A percentile compares a stretch with the other conserved stretches of the same genome.
Conservation (phyloP, 2,797 vertebrate species). For the Champsocephalus esox region DNA sequence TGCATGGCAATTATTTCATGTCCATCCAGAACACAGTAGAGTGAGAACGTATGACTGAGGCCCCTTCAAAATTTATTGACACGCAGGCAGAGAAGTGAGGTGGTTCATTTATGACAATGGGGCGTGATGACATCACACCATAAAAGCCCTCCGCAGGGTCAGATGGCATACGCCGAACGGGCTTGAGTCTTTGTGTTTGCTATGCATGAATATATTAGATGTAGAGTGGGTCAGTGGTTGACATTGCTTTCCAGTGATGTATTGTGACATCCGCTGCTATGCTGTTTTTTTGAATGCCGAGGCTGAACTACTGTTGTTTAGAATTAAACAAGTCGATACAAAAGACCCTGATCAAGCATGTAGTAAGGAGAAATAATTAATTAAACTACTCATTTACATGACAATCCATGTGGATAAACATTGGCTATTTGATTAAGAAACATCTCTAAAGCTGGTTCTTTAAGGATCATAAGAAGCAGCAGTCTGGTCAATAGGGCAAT, state of each 20-base stretch:
- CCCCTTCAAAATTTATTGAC: slow-evolving; percentile 86
- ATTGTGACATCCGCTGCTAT: slow-evolving; percentile 70
- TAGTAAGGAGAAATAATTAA: slow-evolving; percentile 12
- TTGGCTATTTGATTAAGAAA: background rate
- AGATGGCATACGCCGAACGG: slow-evolving; percentile 57
- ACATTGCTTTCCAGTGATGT: slow-evolving; percentile 79
- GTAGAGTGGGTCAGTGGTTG: slow-evolving; percentile 72
- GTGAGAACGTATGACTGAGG: slow-evolving; percentile 69
- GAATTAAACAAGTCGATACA: slow-evolving; percentile 11
- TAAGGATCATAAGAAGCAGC: background rate
- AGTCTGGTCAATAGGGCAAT: background rate
- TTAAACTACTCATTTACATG: background rate
- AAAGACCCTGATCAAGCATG: slow-evolving; percentile 8
- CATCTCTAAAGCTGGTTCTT: background rate
- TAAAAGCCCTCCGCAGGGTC: slow-evolving; percentile 77
- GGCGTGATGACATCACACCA: slow-evolving; percentile 84
- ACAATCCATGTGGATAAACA: slow-evolving; percentile 18
- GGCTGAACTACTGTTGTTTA: slow-evolving; percentile 38
- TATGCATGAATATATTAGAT: slow-evolving; percentile 82
- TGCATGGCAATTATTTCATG: slow-evolving; percentile 91
- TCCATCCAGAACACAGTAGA: slow-evolving; percentile 83
- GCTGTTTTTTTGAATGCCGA: slow-evolving; percentile 32
- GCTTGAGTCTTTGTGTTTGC: slow-evolving; percentile 74
- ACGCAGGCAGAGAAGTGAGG: slow-evolving; percentile 69
- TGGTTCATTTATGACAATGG: slow-evolving; percentile 84